Base-by-base conservation (phyloP, 2,888 invertebrate genomes). In the Cynaeus angustus region DNA sequence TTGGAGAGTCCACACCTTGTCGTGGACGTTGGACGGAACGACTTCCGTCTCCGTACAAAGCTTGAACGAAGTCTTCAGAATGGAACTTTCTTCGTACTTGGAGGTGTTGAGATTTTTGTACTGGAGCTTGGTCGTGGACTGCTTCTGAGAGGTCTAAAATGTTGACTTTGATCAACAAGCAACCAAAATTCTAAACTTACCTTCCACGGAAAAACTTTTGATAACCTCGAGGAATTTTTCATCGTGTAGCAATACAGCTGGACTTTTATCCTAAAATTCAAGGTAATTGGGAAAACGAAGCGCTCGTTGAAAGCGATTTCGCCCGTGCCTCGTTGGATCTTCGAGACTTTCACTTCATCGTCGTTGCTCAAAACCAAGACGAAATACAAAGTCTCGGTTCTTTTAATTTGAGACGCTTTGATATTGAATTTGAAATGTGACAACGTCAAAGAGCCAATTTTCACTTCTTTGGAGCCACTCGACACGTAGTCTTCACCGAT, bases 41-140 rank as follows among this genome's bases (percentile, higher is more conserved):
- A 70, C 52, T 26, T 59, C 43, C 7, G 56, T 41, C 16, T 46
- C 33, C 1, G 30, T 61, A 14, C 52, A 28, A 1, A 53, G 58
- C 13, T 72, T 67, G 52, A 80, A 80, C 0, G 78, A 76, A 3
- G 79, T 62, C 38, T 71, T 75, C 1, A 75, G 37, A 0, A 79
- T 73, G 0, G 52, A 58, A 10, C 72, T 74, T 64, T 78, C 78
- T 43, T 77, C 69, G 37, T 73, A 52, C 62, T 78, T 74, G 1
- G 52, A 38, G 0, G 77, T 78, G 48, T 76, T 73, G 3, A 76
- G 59, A 48, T 80, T 75, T 55, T 80, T 75, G 66, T 77, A 67
- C 37, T 37, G 53, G 9, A 61, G 6, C 48, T 61, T 61, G n/a
- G 9, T 50, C 6, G 43, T 41, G 4, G 5, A 3, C 2, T 5